Percentiles rank a stretch among this genome's conserved stretches.
Conservation (phyloP, 2,888 invertebrate species). For the Hyles lineata region DNA sequence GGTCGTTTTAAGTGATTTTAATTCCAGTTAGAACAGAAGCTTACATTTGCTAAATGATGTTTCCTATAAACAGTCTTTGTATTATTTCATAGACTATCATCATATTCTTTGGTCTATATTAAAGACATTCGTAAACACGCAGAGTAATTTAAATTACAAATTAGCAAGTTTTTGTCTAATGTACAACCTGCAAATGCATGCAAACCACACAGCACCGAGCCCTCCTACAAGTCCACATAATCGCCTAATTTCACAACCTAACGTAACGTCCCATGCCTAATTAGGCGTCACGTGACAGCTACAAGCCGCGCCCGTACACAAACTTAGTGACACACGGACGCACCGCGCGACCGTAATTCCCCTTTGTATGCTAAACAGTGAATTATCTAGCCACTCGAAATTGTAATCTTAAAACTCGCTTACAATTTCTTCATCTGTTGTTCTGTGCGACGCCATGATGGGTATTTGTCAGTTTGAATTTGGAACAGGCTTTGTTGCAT, state of each 20-base stretch:
- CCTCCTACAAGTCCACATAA: constrained; percentile 26
- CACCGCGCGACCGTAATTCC: constrained; percentile 77
- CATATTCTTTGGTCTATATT: not conserved
- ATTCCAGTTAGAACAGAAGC: too few relatives aligned
- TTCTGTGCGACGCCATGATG: constrained; percentile 54
- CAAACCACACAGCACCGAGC: constrained; percentile 13
- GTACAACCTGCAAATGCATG: constrained; percentile 21
- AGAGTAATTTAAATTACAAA: not conserved
- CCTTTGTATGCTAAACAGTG: constrained; percentile 84
- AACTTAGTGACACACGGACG: constrained; percentile 76
- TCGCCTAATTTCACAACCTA: constrained; percentile 54
- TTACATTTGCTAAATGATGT: too few relatives aligned
- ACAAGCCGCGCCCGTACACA: constrained; percentile 81
- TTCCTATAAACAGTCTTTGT: not conserved
- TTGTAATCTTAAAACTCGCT: constrained; percentile 82
- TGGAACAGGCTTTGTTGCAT: constrained; percentile 30
- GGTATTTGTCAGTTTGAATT: constrained; percentile 52
- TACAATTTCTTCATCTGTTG: constrained; percentile 83
- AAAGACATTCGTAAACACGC: not conserved
- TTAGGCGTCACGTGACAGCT: constrained; percentile 82
- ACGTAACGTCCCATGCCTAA: constrained; percentile 71
- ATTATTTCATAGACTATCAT: not conserved
- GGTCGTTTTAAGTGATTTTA: not conserved
- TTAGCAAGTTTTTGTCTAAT: not conserved
- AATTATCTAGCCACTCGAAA: constrained; percentile 84